Conservation (phyloP, 2,797 vertebrate genomes). For the Lateolabrax maculatus region DNA sequence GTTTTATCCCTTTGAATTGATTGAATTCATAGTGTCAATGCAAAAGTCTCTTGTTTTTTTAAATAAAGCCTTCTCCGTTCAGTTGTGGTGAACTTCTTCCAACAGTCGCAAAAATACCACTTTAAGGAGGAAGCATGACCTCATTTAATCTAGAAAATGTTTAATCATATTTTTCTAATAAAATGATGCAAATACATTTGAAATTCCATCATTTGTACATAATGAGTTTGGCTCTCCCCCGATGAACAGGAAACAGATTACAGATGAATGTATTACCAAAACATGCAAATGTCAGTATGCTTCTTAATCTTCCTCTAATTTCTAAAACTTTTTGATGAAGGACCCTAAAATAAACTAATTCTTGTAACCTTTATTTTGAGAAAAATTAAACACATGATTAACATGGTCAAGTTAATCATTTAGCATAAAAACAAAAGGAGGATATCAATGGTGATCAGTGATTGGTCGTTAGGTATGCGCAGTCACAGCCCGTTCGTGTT, state of each 20-base stretch:
- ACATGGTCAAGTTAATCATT: too few relatives aligned
- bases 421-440: background rate
- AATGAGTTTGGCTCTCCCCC: slow-evolving; percentile 7
- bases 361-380: too few relatives aligned
- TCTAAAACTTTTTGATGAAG: too few relatives aligned
- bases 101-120: background rate
- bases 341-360: too few relatives aligned
- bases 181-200: slow-evolving; percentile 11
- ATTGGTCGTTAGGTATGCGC: background rate
- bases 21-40: too few relatives aligned
- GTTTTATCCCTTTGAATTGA: background rate
- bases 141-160: slow-evolving; percentile 8
- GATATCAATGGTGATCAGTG: background rate
- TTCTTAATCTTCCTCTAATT: too few relatives aligned
- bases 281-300: too few relatives aligned
- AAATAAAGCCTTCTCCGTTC: too few relatives aligned
- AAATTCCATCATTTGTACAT: slow-evolving; percentile 4
- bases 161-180: slow-evolving; percentile 13
- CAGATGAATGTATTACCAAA: slow-evolving; percentile 6
- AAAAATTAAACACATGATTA: too few relatives aligned
- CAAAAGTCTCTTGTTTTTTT: too few relatives aligned
- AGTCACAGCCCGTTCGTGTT: background rate
- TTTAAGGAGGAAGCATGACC: background rate
- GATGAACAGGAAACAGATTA: slow-evolving; percentile 23
- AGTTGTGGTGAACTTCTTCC: background rate